Evolutionary conservation across 2,797 vertebrate species (phyloP).

Genomic region (Babyrousa celebensis): DNA sequence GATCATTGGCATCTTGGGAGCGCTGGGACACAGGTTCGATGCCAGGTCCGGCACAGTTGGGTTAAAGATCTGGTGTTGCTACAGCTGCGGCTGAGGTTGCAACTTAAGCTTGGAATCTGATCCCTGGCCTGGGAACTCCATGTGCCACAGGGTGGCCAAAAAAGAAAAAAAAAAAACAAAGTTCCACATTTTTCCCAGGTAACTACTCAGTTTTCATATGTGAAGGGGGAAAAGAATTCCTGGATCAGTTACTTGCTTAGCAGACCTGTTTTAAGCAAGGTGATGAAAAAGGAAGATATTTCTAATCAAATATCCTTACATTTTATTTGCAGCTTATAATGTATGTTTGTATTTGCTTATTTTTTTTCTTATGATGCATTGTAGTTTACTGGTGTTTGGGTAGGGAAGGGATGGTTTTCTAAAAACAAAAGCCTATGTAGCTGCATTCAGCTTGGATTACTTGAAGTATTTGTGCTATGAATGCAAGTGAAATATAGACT

Average conservation of each 20-base stretch:
- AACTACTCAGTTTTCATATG: background rate
- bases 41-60: too few species aligned
- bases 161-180: too few species aligned
- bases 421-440: background rate
- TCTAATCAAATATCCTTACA: background rate
- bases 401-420: background rate
- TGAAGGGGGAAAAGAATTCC: background rate
- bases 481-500: background rate
- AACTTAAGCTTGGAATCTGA: too few species aligned
- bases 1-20: too few species aligned
- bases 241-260: slow-evolving; percentile 26
- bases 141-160: too few species aligned
- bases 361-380: slow-evolving; percentile 50
- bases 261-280: slow-evolving; percentile 22
- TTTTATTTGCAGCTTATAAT: slow-evolving; percentile 33
- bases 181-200: slow-evolving; percentile 16
- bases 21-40: too few species aligned
- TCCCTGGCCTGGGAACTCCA: too few species aligned
- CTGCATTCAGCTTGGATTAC: background rate
- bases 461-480: slow-evolving; percentile 12
- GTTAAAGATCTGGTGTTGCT: too few species aligned
- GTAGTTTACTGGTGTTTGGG: background rate
- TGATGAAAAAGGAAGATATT: slow-evolving; percentile 46
- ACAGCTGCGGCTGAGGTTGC: too few species aligned
- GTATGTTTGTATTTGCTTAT: background rate